A percentile compares a stretch with the other conserved stretches of the same genome.
Evolutionary conservation across 2,113 vertebrate genomes (phyloP).

Genomic region (Tyto alba): DNA sequence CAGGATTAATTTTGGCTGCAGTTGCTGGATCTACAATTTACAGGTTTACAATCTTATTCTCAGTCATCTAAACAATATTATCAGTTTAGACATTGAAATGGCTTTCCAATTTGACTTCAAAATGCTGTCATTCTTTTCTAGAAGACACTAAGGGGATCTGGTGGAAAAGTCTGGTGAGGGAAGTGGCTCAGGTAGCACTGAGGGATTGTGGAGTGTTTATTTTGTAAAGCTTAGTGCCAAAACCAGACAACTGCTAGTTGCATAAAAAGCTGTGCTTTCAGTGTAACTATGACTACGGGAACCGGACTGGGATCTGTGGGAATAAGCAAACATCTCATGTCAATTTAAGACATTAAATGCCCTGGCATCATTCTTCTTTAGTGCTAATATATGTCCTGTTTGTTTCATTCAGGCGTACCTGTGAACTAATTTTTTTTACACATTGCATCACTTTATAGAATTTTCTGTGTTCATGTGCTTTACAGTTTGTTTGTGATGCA

Average conservation of each 20-base stretch:
- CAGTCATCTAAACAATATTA: not conserved
- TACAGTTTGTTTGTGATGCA: not conserved
- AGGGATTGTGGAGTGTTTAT: not conserved
- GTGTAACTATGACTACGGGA: conserved; percentile 32
- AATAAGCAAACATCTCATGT: not conserved
- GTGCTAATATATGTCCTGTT: not conserved
- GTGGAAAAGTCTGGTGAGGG: not conserved
- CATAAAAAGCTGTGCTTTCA: not conserved
- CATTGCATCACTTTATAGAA: not conserved
- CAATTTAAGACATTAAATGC: not conserved
- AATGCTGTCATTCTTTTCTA: not conserved
- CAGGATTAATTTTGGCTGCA: not conserved
- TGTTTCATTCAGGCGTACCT: not conserved
- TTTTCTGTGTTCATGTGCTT: not conserved
- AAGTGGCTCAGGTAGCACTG: not conserved
- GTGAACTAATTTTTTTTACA: not conserved
- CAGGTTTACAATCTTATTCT: not conserved
- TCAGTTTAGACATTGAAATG: not conserved
- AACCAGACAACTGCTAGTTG: not conserved
- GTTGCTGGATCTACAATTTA: not conserved
- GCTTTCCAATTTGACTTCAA: not conserved
- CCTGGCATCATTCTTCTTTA: not conserved
- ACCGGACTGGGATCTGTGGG: not conserved
- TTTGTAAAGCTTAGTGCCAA: not conserved
- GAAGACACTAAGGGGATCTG: not conserved